phyloP scores from a whole-genome alignment of 2,113 vertebrate species.

The Takifugu flavidus region DNA sequence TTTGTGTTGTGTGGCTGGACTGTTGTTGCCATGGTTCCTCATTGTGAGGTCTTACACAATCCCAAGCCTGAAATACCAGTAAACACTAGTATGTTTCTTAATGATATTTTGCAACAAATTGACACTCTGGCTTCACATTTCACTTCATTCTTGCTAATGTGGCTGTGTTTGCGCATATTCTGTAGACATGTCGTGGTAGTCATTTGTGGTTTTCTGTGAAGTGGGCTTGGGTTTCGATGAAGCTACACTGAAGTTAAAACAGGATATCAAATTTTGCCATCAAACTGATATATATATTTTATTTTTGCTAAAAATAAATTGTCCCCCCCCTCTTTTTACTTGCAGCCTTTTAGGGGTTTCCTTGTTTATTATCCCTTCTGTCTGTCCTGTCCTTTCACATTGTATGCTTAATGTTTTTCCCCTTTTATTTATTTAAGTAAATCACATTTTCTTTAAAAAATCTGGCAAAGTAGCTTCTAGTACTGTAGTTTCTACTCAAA shows the following conservation, averaged over 20 bases:
- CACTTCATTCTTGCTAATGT: not conserved
- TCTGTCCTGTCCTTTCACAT: no score
- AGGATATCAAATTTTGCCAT: not conserved
- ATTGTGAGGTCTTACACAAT: not conserved
- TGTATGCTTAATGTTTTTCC: no score
- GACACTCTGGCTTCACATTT: no score
- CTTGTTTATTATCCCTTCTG: no score
- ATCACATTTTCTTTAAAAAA: no score
- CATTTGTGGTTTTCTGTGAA: slow-evolving; percentile 35
- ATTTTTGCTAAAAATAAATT: not conserved
- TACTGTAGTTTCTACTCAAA: no score
- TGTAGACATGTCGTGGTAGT: slow-evolving; percentile 4
- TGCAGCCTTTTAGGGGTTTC: no score
- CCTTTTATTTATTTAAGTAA: no score
- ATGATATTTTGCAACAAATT: not conserved
- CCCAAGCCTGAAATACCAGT: not conserved
- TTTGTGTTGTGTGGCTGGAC: not conserved
- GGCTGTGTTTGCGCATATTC: not conserved
- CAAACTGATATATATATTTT: not conserved
- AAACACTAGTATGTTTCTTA: not conserved
- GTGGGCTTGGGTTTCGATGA: not conserved
- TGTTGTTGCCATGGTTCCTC: slow-evolving; percentile 56
- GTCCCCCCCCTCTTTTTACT: no score
- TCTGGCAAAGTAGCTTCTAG: no score
- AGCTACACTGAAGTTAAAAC: slow-evolving; percentile 1